A percentile compares a stretch with the other conserved stretches of the same genome.
Conservation (phyloP, 1,140 invertebrate species). For the Parapsyche elsis region DNA sequence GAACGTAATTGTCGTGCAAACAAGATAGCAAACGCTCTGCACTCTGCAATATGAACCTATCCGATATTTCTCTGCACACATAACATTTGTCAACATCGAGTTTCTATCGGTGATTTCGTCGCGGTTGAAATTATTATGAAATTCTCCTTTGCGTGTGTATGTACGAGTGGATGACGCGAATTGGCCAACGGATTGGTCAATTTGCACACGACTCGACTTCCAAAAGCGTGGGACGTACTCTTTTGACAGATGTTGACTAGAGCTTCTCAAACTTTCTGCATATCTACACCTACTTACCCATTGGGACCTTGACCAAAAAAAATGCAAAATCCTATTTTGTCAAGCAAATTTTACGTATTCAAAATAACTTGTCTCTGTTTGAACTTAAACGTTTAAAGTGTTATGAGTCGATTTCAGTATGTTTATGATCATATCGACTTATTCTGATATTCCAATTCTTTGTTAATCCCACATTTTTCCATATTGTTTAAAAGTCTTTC, state of each 20-base stretch:
- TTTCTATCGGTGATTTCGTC: not conserved
- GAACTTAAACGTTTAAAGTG: too few species aligned
- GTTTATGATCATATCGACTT: too few species aligned
- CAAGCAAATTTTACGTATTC: too few species aligned
- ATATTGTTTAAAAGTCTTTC: too few species aligned
- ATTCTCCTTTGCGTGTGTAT: not conserved
- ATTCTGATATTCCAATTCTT: too few species aligned
- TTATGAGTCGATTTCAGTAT: too few species aligned
- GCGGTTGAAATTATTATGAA: not conserved
- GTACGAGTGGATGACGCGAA: slow-evolving; percentile 2
- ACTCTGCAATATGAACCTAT: not conserved
- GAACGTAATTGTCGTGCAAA: too few species aligned
- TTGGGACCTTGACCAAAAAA: too few species aligned
- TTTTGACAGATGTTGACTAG: not conserved
- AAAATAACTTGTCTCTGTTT: too few species aligned
- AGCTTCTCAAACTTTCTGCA: too few species aligned
- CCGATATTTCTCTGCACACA: not conserved
- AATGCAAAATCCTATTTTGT: not conserved
- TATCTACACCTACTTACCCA: too few species aligned
- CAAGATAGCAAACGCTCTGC: not conserved
- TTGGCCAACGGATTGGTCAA: slow-evolving; percentile 30
- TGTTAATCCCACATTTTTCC: too few species aligned
- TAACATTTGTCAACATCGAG: not conserved
- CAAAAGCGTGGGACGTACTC: slow-evolving; percentile 33
- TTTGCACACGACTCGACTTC: slow-evolving; percentile 3